These are phyloP conservation scores for Abrostola triplasia DNA, from an alignment of 2,888 invertebrate species.

Conservation along the genomic window DNA sequence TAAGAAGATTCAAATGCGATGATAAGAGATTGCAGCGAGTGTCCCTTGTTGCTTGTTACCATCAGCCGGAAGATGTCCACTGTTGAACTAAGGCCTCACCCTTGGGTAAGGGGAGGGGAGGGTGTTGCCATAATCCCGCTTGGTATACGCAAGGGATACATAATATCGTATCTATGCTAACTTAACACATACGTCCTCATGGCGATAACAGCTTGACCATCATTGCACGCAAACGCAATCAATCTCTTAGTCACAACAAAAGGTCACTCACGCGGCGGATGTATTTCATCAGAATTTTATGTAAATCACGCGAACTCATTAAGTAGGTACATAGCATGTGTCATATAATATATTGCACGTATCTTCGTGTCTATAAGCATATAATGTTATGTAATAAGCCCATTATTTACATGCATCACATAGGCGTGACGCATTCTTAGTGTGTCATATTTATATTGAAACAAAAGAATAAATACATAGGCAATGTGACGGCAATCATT, in stretches of 20 bases:
- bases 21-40: too few species aligned
- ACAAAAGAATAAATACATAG: slow-evolving; percentile 38
- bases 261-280: slow-evolving; percentile 14
- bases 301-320: slow-evolving; percentile 7
- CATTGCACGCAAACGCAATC: background rate
- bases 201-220: too few species aligned
- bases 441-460: slow-evolving; percentile 17
- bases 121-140: too few species aligned
- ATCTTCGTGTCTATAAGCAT: background rate
- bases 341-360: slow-evolving; percentile 13
- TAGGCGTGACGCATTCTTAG: slow-evolving; percentile 27
- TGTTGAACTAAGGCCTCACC: too few species aligned
- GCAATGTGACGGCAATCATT: background rate
- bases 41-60: too few species aligned
- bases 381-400: slow-evolving; percentile 27
- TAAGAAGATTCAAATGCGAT: too few species aligned
- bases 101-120: too few species aligned
- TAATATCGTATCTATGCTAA: too few species aligned
- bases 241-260: slow-evolving; percentile 25
- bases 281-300: slow-evolving; percentile 19
- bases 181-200: too few species aligned
- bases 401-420: slow-evolving; percentile 26
- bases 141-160: too few species aligned
- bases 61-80: too few species aligned
- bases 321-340: slow-evolving; percentile 18